A percentile compares a stretch with the other conserved stretches of the same genome.
Evolutionary conservation across 2,797 vertebrate species (phyloP).

Genomic region (Serranus cabrilla): DNA sequence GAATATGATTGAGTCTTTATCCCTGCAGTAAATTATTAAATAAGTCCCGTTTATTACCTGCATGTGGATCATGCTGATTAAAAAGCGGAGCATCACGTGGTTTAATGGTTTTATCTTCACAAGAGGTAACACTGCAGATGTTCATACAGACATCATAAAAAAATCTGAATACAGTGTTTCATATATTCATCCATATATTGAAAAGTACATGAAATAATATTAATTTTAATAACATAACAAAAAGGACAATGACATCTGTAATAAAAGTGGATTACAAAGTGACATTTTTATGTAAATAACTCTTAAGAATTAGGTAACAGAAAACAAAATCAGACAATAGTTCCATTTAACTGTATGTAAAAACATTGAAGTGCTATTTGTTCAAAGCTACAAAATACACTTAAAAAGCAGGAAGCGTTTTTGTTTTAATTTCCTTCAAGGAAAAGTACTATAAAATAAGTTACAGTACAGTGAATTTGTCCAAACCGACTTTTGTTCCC

Average conservation of each 20-base stretch:
- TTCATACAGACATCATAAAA: slow-evolving; percentile 89
- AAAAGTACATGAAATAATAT: slow-evolving; percentile 90
- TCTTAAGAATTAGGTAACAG: slow-evolving; percentile 93
- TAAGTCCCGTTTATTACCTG: not conserved
- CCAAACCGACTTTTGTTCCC: slow-evolving; percentile 98
- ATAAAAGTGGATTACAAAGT: slow-evolving; percentile 92
- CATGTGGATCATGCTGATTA: not conserved
- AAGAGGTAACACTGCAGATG: slow-evolving; percentile 88
- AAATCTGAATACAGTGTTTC: slow-evolving; percentile 87
- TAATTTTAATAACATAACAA: slow-evolving; percentile 87
- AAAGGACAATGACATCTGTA: slow-evolving; percentile 83
- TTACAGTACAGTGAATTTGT: slow-evolving; percentile 99
- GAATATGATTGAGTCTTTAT: not conserved
- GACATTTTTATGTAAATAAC: slow-evolving; percentile 91
- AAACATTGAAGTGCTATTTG: slow-evolving; percentile 97
- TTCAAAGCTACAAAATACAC: slow-evolving; percentile 96
- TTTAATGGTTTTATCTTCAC: slow-evolving; percentile 88
- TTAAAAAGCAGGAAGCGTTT: slow-evolving; percentile 91
- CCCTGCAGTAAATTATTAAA: not conserved
- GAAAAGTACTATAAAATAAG: slow-evolving; percentile 99
- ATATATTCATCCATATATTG: slow-evolving; percentile 88
- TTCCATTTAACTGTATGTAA: slow-evolving; percentile 94
- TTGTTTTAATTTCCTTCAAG: slow-evolving; percentile 95
- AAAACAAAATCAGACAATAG: slow-evolving; percentile 92
- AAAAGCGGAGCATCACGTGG: slow-evolving; percentile 24